These are phyloP conservation scores for Bothrops jararaca DNA, from an alignment of 2,113 vertebrate species.

Conservation along the genomic window DNA sequence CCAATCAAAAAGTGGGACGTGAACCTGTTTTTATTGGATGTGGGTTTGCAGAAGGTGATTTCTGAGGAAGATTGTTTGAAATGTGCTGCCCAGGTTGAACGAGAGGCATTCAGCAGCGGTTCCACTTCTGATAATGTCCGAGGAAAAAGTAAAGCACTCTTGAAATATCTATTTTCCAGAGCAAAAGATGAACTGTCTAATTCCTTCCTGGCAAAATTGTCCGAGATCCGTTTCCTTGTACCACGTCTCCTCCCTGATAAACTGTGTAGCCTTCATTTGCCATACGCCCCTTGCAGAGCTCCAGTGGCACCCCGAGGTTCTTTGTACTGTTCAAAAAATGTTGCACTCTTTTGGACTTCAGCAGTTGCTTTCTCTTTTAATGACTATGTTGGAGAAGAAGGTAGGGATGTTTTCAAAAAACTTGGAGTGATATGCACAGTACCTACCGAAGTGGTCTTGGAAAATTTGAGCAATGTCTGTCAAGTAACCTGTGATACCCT, in stretches of 20 bases:
- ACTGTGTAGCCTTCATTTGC: constrained; percentile 63
- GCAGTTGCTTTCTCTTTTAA: constrained; percentile 63
- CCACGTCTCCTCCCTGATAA: constrained; percentile 43
- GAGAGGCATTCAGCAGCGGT: constrained; percentile 38
- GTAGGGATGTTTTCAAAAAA: background rate
- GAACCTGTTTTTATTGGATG: constrained; percentile 36
- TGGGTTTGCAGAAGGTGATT: constrained; percentile 67
- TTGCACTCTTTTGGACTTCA: constrained; percentile 74
- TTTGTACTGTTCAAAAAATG: background rate
- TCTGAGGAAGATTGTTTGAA: constrained; percentile 66
- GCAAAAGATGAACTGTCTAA: fast-evolving
- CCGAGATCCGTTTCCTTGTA: constrained; percentile 72
- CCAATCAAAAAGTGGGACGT: fast-evolving
- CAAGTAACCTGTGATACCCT: constrained; percentile 50
- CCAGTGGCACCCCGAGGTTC: constrained; percentile 44
- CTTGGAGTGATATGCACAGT: constrained; percentile 64
- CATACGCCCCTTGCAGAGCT: constrained; percentile 56
- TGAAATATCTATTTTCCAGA: constrained; percentile 15
- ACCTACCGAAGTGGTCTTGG: constrained; percentile 59
- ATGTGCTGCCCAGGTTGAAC: constrained; percentile 68
- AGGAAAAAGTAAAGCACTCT: constrained; percentile 48
- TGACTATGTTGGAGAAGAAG: fast-evolving
- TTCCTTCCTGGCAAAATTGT: constrained; percentile 52
- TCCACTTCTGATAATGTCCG: constrained; percentile 29
- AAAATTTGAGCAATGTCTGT: constrained; percentile 75